These are phyloP conservation scores for Bombus superbus DNA, from an alignment of 1,140 invertebrate genomes.

Conservation along the genomic window DNA sequence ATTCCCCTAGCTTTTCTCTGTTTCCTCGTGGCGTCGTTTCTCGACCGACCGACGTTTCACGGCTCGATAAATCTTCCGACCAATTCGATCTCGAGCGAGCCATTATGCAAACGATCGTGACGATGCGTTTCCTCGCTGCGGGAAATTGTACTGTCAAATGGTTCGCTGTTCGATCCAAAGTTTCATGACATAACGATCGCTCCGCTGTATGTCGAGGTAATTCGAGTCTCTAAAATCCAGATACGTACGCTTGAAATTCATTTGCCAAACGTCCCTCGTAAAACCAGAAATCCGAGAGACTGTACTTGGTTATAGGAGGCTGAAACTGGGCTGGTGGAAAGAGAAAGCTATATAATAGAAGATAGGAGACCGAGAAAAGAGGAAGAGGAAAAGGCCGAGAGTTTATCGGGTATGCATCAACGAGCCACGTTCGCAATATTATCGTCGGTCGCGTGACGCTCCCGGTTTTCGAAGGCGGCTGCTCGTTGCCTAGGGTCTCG, in stretches of 20 bases:
- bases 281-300: background rate
- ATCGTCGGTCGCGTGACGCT: constrained; percentile 73
- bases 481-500: constrained; percentile 58
- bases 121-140: background rate
- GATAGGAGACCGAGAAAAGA: no score
- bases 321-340: background rate
- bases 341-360: background rate
- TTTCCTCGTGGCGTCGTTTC: background rate
- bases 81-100: background rate
- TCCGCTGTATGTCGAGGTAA: no score
- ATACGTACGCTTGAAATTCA: background rate
- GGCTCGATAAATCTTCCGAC: constrained; percentile 8
- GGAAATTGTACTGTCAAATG: constrained; percentile 35
- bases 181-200: background rate
- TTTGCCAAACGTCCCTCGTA: background rate
- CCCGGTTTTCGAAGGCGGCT: constrained; percentile 69
- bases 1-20: background rate
- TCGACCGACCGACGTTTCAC: no score
- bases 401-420: constrained; percentile 73
- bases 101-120: constrained; percentile 36
- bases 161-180: background rate
- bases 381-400: constrained; percentile 17
- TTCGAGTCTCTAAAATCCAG: no score
- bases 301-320: no score
- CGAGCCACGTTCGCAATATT: constrained; percentile 69